Evolutionary conservation across 2,797 vertebrate genomes (phyloP), one percentile per base, ranked within the genome.

Genomic region (Onychomys arenicola): DNA sequence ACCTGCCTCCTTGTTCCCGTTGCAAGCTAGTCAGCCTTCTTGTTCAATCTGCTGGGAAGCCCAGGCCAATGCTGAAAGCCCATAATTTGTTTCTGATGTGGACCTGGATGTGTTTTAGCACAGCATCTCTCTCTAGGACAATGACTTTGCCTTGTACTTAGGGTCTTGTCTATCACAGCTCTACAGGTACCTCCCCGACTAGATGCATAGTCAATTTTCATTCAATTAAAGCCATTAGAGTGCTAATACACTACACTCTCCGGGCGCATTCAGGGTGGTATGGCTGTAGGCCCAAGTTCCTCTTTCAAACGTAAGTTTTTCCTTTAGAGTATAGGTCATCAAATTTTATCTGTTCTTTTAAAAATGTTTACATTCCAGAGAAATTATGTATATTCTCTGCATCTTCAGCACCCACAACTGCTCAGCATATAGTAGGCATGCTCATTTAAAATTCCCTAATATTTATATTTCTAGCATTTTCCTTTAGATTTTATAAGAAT

Each of bases 401-500:
- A 46, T 25, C 27, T 61, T 59, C 12, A 40, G 19, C 29, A 59
- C 37, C 49, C n/a, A 25, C 61, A 91, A 52, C 80, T 75, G n/a
- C 29, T n/a, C 59, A 43, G 23, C 43, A 83, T 37, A 63, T 52
- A n/a, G 37, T 27, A 91, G 43, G 37, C 37, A n/a, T 10, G 6
- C 29, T 65, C 1, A 9, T 71, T 76, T 73, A 85, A 40, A 93
- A 43, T 88, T 73, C 81, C 32, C 89, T 76, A 61, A 37, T 65
- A 23, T 61, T 92, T 71, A 19, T 89, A 49, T 71, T 76, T 82
- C 40, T 10, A 88, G n/a, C 25, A 59, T 5, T 23, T 93, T 82
- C 40, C 49, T 32, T 82, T 94, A 61, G 57, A 86, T 76, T 94
- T 95, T 93, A 87, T 63, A 13, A 83, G 73, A 85, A 80, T 87